These are phyloP conservation scores for Antechinus stuartii DNA, from an alignment of 2,113 vertebrate genomes.

Conservation along the genomic window DNA sequence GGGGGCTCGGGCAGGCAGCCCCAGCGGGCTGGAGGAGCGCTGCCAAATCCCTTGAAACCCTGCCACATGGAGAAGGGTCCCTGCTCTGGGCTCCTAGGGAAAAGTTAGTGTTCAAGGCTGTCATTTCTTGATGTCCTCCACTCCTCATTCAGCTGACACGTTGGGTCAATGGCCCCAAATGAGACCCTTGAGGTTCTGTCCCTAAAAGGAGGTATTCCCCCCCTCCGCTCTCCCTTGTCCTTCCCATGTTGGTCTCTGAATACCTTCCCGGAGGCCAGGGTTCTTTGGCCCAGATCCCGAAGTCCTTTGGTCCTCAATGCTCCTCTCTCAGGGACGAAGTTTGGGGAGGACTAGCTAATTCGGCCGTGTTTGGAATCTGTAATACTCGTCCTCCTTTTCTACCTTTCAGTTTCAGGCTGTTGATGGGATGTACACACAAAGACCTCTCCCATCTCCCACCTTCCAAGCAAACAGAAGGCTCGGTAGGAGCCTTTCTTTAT, in stretches of 20 bases:
- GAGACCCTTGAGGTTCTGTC: not conserved
- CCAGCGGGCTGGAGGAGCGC: constrained; percentile 69
- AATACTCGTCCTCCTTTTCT: not conserved
- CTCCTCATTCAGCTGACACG: not conserved
- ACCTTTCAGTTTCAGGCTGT: not conserved
- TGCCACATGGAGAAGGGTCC: constrained; percentile 52
- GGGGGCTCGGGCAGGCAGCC: constrained; percentile 81
- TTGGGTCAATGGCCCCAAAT: not conserved
- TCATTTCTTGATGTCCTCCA: not conserved
- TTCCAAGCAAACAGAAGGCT: not conserved
- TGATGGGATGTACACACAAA: not conserved
- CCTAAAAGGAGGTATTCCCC: not conserved
- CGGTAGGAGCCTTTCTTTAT: fast-evolving
- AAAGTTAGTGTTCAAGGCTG: not conserved
- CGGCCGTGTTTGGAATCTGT: fast-evolving
- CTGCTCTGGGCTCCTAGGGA: not conserved
- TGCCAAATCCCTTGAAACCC: constrained; percentile 74
- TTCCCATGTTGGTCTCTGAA: not conserved
- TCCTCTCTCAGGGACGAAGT: constrained; percentile 4
- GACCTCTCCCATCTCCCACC: not conserved
- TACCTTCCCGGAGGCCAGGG: not conserved
- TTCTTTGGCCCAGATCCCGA: not conserved
- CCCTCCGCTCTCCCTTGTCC: not conserved
- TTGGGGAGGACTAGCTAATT: not conserved
- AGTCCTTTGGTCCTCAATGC: not conserved